Percentiles rank a stretch among this genome's conserved stretches.
phyloP scores from a whole-genome alignment of 2,797 vertebrate species.

The Sebastes jordani region DNA sequence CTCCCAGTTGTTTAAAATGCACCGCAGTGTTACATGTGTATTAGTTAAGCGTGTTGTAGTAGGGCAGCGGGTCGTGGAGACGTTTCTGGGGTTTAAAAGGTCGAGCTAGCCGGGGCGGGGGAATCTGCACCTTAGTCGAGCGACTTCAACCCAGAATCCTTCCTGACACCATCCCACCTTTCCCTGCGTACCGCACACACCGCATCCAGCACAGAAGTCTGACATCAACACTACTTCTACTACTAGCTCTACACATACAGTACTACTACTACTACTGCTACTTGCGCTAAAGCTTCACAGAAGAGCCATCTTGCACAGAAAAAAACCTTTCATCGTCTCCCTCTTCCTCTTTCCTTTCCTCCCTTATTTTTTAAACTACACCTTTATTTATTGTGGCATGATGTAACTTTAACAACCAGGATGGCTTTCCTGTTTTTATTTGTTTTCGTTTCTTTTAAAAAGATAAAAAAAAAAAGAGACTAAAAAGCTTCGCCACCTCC shows the following conservation, averaged over 20 bases:
- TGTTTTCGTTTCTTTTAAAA: slow-evolving; percentile 12
- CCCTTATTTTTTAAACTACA: slow-evolving; percentile 50
- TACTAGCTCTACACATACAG: slow-evolving; percentile 71
- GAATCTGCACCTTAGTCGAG: slow-evolving; percentile 21
- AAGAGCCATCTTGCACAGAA: slow-evolving; percentile 75
- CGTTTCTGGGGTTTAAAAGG: not conserved
- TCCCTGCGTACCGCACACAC: slow-evolving; percentile 22
- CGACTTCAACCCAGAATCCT: slow-evolving; percentile 2
- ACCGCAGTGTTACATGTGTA: slow-evolving; percentile 36
- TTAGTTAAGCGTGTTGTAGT: slow-evolving; percentile 32
- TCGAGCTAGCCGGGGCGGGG: not conserved
- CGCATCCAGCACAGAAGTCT: slow-evolving; percentile 47
- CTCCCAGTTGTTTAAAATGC: slow-evolving; percentile 24
- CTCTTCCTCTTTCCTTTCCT: not conserved
- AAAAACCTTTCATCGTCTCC: slow-evolving; percentile 18
- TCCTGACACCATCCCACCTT: slow-evolving; percentile 5
- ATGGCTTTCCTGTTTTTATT: slow-evolving; percentile 63
- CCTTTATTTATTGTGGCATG: slow-evolving; percentile 91
- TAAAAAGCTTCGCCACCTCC: slow-evolving; percentile 80
- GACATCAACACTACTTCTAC: slow-evolving; percentile 65
- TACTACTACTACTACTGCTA: slow-evolving; percentile 67
- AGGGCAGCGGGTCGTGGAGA: slow-evolving; percentile 6
- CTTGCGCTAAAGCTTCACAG: slow-evolving; percentile 70
- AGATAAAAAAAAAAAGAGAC: slow-evolving; percentile 25
- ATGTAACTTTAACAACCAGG: slow-evolving; percentile 76